phyloP scores from a whole-genome alignment of 1,140 invertebrate genomes.

The Pseudomyrmex sp. region DNA sequence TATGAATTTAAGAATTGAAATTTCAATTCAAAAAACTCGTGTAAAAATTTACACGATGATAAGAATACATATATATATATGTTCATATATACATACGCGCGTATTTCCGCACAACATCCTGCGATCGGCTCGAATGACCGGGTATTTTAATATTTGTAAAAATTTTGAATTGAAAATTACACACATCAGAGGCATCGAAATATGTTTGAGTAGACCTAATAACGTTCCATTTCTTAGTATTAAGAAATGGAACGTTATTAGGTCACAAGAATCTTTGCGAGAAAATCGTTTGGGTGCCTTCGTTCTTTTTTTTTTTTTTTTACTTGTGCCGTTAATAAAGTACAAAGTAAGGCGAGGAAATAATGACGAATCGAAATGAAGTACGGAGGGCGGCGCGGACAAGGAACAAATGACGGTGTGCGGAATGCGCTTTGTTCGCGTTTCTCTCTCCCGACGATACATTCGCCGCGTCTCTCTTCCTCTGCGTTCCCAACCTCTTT shows the following conservation, averaged over 20 bases:
- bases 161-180: not conserved
- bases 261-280: not conserved
- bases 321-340: conserved; percentile 43
- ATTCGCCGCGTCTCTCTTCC: conserved; percentile 50
- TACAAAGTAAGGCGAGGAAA: conserved; percentile 66
- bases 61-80: too few relatives aligned
- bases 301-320: not conserved
- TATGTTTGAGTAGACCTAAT: not conserved
- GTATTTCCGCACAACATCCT: too few relatives aligned
- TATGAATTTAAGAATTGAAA: too few relatives aligned
- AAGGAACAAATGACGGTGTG: conserved; percentile 80
- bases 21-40: too few relatives aligned
- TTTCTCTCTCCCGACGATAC: conserved; percentile 60
- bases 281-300: conserved; percentile 2
- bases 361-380: conserved; percentile 78
- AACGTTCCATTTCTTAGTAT: too few relatives aligned
- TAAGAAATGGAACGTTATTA: not conserved
- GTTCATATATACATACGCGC: too few relatives aligned
- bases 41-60: too few relatives aligned
- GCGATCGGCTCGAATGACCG: too few relatives aligned
- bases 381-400: conserved; percentile 72
- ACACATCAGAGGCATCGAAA: not conserved
- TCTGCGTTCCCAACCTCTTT: conserved; percentile 44
- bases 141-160: too few relatives aligned
- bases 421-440: conserved; percentile 82